These are phyloP conservation scores for Acanthococcus lagerstroemiae DNA, from an alignment of 2,888 invertebrate species.

Conservation along the genomic window DNA sequence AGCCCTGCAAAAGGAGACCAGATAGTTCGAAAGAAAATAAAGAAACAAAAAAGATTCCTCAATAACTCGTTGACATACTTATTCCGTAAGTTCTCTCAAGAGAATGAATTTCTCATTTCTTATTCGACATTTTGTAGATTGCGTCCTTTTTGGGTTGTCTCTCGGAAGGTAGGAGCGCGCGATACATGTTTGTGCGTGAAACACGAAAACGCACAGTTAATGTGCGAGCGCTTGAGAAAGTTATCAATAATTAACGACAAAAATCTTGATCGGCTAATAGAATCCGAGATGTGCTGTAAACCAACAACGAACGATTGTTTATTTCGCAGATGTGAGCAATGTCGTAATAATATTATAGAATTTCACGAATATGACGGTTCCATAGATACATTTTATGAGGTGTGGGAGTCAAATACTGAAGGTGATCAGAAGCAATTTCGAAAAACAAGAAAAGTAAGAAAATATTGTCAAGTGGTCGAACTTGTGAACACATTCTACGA, in stretches of 20 bases:
- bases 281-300: not conserved
- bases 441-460: not conserved
- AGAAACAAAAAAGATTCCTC: not conserved
- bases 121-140: not conserved
- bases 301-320: not conserved
- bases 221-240: not conserved
- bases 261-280: not conserved
- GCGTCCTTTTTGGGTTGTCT: not conserved
- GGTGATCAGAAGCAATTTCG: not conserved
- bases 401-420: not conserved
- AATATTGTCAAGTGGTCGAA: not conserved
- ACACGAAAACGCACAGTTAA: not conserved
- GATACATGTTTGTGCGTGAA: not conserved
- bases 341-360: not conserved
- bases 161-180: not conserved
- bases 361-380: not conserved
- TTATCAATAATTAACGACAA: not conserved
- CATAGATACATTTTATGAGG: not conserved
- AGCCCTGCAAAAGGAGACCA: not conserved
- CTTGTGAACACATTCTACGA: not conserved
- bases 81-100: not conserved
- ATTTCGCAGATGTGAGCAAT: not conserved
- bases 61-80: not conserved
- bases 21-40: not conserved
- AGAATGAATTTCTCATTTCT: not conserved